Evolutionary conservation across 2,113 vertebrate genomes (phyloP).

Genomic region (Hippopotamus amphibius): DNA sequence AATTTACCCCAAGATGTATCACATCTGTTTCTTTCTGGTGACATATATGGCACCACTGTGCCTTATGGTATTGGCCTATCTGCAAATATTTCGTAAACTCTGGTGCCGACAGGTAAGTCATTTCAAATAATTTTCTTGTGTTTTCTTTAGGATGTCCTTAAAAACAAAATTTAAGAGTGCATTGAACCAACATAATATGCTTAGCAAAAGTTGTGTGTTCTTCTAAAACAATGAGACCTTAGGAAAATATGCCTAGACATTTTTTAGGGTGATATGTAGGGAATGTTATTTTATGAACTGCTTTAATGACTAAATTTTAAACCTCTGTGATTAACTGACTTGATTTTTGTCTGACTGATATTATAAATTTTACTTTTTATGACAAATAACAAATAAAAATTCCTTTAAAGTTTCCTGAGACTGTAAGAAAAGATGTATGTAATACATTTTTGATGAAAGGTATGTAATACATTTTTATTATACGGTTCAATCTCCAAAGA

Average conservation of each 20-base stretch:
- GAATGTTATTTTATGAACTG: neutral
- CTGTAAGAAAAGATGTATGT: neutral
- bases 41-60: conserved; percentile 97
- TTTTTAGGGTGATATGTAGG: neutral
- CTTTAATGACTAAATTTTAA: neutral
- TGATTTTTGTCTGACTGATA: conserved; percentile 10
- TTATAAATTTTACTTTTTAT: conserved; percentile 44
- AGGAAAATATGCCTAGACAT: neutral
- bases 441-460: neutral
- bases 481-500: neutral
- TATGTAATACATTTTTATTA: neutral
- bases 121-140: neutral
- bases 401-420: neutral
- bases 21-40: conserved; percentile 96
- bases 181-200: neutral
- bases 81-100: conserved; percentile 98
- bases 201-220: neutral
- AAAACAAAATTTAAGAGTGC: neutral
- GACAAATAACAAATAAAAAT: conserved; percentile 34
- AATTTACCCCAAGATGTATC: conserved; percentile 96
- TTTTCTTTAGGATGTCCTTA: neutral
- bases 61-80: conserved; percentile 97
- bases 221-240: neutral
- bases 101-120: conserved; percentile 96
- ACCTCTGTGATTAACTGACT: neutral